Base-by-base conservation (phyloP, 2,797 vertebrate species). In the Falco concolor region DNA sequence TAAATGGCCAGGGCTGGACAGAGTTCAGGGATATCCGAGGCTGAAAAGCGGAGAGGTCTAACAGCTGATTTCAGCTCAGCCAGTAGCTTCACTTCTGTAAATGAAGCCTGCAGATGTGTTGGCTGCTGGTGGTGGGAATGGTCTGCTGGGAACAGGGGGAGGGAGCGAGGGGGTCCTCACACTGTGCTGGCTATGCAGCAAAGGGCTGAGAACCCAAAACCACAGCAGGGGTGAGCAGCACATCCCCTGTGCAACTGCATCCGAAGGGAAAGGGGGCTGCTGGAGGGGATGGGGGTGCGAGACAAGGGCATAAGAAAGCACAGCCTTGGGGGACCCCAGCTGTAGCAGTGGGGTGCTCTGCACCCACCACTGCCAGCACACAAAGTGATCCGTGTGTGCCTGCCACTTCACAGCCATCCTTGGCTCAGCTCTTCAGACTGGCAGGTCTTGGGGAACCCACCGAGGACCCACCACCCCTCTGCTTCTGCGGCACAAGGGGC, bases 401-500 rank as follows among this genome's bases (percentile, higher is more conserved):
- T 24, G 64, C 42, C 36, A 16, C 54, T 50, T 32, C 52, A 28
- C 0, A 0, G 30, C 47, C 18, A 1, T 45, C 45, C n/a, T 44
- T 20, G 18, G 24, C 32, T 32, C 47, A 61, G 54, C 18, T 12
- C 16, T 44, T 10, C 13, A 38, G 13, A n/a, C 61, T 77, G 80
- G 47, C 54, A 56, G 28, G 25, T 23, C 53, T 1, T 21, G 16
- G 32, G 27, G 50, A 24, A 28, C 25, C 21, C 8, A 2, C 28
- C 2, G 0, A 63, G 45, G 7, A 21, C 54, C 25, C 47, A 28
- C 22, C 60, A 38, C 2, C 12, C 11, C 13, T 38, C 45, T 34
- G 24, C 20, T 45, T 10, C 42, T 1, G 0, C 2, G 1, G 45
- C 10, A 14, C 6, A 2, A 60, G 32, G 6, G 6, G 7, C 24